Evolutionary conservation across 1,140 invertebrate species (phyloP).

Genomic region (Cylas formicarius): DNA sequence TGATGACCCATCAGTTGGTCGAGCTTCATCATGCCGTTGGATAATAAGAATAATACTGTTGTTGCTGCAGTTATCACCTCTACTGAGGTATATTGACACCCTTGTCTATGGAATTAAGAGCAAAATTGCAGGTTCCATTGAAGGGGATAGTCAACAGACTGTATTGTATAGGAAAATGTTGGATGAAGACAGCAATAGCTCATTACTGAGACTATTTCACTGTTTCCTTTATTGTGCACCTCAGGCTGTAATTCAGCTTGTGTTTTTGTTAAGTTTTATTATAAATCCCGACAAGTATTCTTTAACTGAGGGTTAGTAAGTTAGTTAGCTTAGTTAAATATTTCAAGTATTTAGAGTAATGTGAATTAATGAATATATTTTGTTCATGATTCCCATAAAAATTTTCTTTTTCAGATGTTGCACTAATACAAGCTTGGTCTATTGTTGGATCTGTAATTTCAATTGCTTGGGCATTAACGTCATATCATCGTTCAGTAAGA

Average conservation of each 20-base stretch:
- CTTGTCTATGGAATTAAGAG: slow-evolving; percentile 47
- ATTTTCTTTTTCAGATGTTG: slow-evolving; percentile 27
- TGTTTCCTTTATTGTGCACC: slow-evolving; percentile 53
- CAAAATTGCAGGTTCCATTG: slow-evolving; percentile 37
- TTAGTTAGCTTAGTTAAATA: background rate
- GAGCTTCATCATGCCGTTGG: slow-evolving; percentile 41
- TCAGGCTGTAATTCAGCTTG: slow-evolving; percentile 40
- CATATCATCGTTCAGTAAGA: slow-evolving; percentile 40
- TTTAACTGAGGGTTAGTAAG: slow-evolving; percentile 14
- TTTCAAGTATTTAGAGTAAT: slow-evolving; percentile 2
- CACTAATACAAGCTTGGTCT: slow-evolving; percentile 38
- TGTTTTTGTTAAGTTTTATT: slow-evolving; percentile 31
- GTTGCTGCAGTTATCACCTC: slow-evolving; percentile 43
- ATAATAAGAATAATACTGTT: slow-evolving; percentile 43
- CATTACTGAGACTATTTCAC: slow-evolving; percentile 56
- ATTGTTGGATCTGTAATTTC: slow-evolving; percentile 37
- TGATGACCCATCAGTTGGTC: slow-evolving; percentile 42
- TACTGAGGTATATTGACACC: slow-evolving; percentile 42
- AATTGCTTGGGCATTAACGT: slow-evolving; percentile 42
- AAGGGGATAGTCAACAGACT: slow-evolving; percentile 36
- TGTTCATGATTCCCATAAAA: background rate
- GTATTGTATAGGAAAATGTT: slow-evolving; percentile 44
- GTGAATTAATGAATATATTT: background rate
- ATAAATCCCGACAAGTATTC: slow-evolving; percentile 23
- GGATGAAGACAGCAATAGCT: slow-evolving; percentile 52